A percentile compares a stretch with the other conserved stretches of the same genome.
Conservation (phyloP, 2,113 vertebrate genomes). For the Isichthys henryi region DNA sequence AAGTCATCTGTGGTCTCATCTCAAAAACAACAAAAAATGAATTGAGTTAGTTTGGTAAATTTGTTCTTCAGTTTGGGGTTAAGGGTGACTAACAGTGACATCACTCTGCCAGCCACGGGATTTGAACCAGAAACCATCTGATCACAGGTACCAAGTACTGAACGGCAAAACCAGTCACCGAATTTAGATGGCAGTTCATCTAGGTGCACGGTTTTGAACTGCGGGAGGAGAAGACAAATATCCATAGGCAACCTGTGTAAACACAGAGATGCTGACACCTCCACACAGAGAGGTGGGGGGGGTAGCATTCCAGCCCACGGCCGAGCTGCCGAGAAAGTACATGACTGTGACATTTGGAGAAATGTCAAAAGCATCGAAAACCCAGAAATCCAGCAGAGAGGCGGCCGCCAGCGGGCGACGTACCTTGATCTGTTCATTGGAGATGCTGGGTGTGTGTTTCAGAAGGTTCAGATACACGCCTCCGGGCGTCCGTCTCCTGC, state of each 20-base stretch:
- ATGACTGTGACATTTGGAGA: background rate
- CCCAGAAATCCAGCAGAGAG: background rate
- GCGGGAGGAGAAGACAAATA: background rate
- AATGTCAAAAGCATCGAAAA: background rate
- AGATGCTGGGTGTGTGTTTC: slow-evolving; percentile 86
- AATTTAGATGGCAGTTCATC: background rate
- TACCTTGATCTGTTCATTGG: slow-evolving; percentile 78
- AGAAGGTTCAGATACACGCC: slow-evolving; percentile 90
- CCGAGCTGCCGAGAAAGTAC: background rate
- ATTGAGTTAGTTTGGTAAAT: background rate
- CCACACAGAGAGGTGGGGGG: background rate
- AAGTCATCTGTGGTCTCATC: background rate
- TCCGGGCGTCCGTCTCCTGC: slow-evolving; percentile 86
- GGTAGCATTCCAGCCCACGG: background rate
- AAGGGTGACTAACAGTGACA: background rate
- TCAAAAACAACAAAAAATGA: background rate
- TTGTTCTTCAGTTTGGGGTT: background rate
- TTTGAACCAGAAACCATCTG: background rate
- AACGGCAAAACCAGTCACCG: background rate
- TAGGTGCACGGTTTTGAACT: background rate
- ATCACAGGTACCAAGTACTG: background rate
- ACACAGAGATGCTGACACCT: background rate
- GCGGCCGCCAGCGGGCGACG: background rate
- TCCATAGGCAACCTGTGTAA: background rate
- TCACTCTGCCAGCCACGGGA: background rate